Evolutionary conservation across 2,888 invertebrate species (phyloP).

Genomic region (Acleris holmiana): DNA sequence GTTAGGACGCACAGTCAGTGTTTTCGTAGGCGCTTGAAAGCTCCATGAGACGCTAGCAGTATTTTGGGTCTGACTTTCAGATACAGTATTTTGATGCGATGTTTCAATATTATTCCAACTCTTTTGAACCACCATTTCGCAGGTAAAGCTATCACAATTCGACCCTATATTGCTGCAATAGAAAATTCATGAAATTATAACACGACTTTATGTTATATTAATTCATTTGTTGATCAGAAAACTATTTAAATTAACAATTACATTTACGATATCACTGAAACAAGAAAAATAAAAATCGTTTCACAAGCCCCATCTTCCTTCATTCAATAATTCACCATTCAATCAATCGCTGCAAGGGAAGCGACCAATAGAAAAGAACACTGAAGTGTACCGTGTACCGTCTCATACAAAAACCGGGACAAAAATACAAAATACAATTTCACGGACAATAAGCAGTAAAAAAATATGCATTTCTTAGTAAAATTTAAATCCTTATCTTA

Average conservation of each 20-base stretch:
- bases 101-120: conserved; percentile 68
- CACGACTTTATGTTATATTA: conserved; percentile 18
- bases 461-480: no score
- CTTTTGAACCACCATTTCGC: conserved; percentile 80
- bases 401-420: conserved; percentile 2
- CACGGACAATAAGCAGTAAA: no score
- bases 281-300: conserved; percentile 7
- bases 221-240: conserved; percentile 1
- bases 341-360: conserved; percentile 18
- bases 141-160: conserved; percentile 40
- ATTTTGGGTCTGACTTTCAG: conserved; percentile 50
- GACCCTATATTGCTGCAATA: conserved; percentile 14
- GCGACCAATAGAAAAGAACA: background rate
- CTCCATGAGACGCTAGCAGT: conserved; percentile 64
- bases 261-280: conserved; percentile 20
- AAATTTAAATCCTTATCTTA: no score
- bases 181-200: background rate
- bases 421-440: background rate
- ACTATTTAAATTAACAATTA: background rate
- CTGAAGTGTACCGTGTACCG: conserved; percentile 24
- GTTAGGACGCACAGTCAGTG: conserved; percentile 58
- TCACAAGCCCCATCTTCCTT: conserved; percentile 21
- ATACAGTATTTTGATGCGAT: conserved; percentile 58
- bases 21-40: conserved; percentile 67
- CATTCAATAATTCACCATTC: conserved; percentile 21